Percentiles rank a stretch among this genome's conserved stretches.
Conservation (phyloP, 2,888 invertebrate genomes). For the Chrysodeixis includens region DNA sequence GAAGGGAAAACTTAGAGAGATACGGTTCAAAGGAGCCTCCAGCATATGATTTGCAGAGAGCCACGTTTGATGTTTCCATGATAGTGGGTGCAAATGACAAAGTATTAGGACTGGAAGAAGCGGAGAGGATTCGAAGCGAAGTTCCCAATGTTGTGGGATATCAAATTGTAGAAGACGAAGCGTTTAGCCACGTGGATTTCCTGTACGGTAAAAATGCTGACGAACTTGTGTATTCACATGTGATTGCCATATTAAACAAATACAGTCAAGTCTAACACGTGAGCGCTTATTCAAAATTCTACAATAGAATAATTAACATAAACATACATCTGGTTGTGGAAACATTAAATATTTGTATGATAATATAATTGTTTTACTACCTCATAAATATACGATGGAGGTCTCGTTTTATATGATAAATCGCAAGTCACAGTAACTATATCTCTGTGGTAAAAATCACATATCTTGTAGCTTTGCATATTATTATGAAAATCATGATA, state of each 20-base stretch:
- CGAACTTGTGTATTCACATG: conserved; percentile 18
- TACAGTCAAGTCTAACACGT: neutral
- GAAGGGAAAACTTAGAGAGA: conserved; percentile 4
- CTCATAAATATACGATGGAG: too few species aligned
- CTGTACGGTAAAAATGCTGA: conserved; percentile 12
- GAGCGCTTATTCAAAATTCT: neutral
- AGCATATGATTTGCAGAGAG: conserved; percentile 21
- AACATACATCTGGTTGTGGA: neutral
- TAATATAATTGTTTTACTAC: too few species aligned
- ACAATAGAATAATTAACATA: neutral
- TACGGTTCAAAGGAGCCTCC: conserved; percentile 27
- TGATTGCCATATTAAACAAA: conserved; percentile 15
- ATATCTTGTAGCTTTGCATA: too few species aligned
- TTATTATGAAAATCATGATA: too few species aligned
- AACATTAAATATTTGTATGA: too few species aligned
- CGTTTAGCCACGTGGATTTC: conserved; percentile 35
- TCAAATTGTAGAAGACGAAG: conserved; percentile 12
- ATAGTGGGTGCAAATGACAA: conserved; percentile 21
- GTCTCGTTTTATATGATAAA: too few species aligned
- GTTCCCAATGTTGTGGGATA: conserved; percentile 27
- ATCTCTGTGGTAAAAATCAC: too few species aligned
- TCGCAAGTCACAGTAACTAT: too few species aligned
- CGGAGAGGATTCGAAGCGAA: conserved; percentile 3
- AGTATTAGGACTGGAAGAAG: conserved; percentile 12
- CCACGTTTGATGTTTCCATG: conserved; percentile 25